Evolutionary conservation across 2,888 invertebrate genomes (phyloP).

Genomic region (Calliscelio sp.): DNA sequence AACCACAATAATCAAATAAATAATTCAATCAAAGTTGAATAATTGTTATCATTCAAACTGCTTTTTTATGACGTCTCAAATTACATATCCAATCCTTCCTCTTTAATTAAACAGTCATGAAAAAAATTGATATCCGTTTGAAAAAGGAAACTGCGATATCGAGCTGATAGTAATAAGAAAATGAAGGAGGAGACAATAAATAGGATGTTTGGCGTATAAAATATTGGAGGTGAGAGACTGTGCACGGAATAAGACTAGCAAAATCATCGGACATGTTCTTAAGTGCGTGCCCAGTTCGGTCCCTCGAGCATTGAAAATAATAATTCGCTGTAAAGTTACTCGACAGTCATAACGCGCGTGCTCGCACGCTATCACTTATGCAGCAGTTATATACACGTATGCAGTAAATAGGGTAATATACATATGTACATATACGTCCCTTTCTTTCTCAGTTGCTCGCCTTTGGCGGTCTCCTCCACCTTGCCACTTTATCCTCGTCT

Average conservation of each 20-base stretch:
- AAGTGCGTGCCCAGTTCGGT: constrained; percentile 64
- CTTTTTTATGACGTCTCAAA: too few species aligned
- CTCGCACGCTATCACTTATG: constrained; percentile 77
- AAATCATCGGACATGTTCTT: constrained; percentile 56
- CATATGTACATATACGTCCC: constrained; percentile 73
- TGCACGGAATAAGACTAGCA: constrained; percentile 33
- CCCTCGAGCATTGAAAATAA: constrained; percentile 80
- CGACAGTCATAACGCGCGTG: constrained; percentile 79
- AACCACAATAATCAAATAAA: too few species aligned
- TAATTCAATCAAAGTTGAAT: too few species aligned
- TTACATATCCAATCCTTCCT: too few species aligned
- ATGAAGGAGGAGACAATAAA: constrained; percentile 35
- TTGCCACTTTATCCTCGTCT: constrained; percentile 67
- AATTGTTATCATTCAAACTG: too few species aligned
- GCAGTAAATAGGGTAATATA: constrained; percentile 71
- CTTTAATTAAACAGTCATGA: too few species aligned
- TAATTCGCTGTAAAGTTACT: constrained; percentile 80
- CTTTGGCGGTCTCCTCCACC: constrained; percentile 70
- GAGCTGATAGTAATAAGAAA: background rate
- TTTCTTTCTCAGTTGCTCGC: constrained; percentile 71
- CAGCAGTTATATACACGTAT: constrained; percentile 67
- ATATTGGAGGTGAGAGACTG: constrained; percentile 31
- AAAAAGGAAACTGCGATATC: background rate
- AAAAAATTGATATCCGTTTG: background rate
- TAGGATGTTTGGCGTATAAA: constrained; percentile 41